Base-by-base conservation (phyloP, 2,797 vertebrate genomes). In the Sphaeramia orbicularis region DNA sequence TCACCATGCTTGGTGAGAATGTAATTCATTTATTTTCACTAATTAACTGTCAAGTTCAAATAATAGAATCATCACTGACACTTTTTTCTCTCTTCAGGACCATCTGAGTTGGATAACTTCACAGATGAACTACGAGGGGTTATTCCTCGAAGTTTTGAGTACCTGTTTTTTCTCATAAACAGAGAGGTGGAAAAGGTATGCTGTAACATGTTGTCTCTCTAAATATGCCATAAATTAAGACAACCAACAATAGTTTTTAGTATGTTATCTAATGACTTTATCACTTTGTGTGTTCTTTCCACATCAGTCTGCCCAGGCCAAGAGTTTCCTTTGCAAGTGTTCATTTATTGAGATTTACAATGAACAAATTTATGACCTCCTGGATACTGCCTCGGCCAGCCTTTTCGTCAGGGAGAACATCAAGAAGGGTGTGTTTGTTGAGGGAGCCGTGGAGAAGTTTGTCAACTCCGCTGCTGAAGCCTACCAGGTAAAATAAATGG, bases 311-410 rank as follows among this genome's bases (percentile, higher is more conserved):
- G 90, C 92, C 21, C 81, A 85, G 52, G 93, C 92, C 13, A 99
- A 97, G 89, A 97, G 93, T 77, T 99, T 99, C 86, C 95, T 99
- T 40, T 99, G 98, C 85, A 99, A 99, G 85, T 99, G 97, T 78
- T 98, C 97, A 3, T 99, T 99, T 76, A 99, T 97, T 66, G 98
- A 99, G 88, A 98, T 99, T 76, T 99, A 99, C 92, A 99, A 99
- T 1, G 97, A 99, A 66, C 98, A 99, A 92, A 96, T 99, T 74
- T 99, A 95, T 74, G 98, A 99, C 83, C 94, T 99, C 4, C 80
- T 99, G 87, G 98, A 99, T 88, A 95, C 96, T 1, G 97, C 97
- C 6, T 98, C 97, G 2, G 84, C 96, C 49, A 96, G 95, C 65
- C 94, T 99, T 4, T 96, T 97, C 60, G 91, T 99, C 42, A 87